Percentiles rank a stretch among this genome's conserved stretches.
Evolutionary conservation across 2,797 vertebrate species (phyloP).

Genomic region (Hydrolagus colliei): DNA sequence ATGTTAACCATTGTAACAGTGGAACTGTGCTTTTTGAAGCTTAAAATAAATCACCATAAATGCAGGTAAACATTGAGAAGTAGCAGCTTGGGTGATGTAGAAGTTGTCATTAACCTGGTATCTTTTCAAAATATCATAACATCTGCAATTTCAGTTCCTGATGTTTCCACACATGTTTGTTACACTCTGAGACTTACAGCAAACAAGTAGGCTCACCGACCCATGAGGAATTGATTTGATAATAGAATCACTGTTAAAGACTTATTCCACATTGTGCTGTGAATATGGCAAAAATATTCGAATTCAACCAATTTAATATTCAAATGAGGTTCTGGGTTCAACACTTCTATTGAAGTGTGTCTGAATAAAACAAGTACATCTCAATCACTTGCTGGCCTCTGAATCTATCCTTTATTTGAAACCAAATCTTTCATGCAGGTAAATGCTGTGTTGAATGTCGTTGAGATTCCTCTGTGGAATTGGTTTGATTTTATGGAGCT

Average conservation of each 20-base stretch:
- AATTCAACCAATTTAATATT: background rate
- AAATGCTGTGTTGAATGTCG: background rate
- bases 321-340: background rate
- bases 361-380: background rate
- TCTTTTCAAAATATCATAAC: too few relatives aligned
- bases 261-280: background rate
- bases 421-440: background rate
- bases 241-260: background rate
- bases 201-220: background rate
- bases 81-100: too few relatives aligned
- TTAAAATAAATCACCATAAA: too few relatives aligned
- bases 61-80: too few relatives aligned
- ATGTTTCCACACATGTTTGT: too few relatives aligned
- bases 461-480: too few relatives aligned
- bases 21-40: too few relatives aligned
- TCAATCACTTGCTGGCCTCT: background rate
- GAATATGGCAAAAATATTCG: background rate
- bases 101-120: too few relatives aligned
- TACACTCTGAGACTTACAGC: too few relatives aligned
- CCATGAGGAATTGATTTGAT: background rate
- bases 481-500: too few relatives aligned
- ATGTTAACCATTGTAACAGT: too few relatives aligned
- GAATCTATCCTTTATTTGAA: background rate
- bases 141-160: too few relatives aligned
- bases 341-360: background rate